A percentile compares a stretch with the other conserved stretches of the same genome.
Evolutionary conservation across 2,113 vertebrate species (phyloP).

Genomic region (Talpa occidentalis): DNA sequence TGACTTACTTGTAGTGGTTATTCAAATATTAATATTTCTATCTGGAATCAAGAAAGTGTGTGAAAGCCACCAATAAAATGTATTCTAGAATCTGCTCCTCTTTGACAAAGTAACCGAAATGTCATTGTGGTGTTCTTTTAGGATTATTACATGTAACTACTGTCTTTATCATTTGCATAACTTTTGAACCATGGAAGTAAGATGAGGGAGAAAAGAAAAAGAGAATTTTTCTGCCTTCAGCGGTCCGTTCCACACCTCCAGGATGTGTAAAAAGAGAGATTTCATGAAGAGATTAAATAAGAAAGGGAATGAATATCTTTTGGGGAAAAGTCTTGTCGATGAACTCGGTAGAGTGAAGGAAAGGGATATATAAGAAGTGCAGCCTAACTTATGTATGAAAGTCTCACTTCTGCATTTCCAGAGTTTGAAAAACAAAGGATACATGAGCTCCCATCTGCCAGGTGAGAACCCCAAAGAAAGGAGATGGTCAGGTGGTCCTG

Average conservation of each 20-base stretch:
- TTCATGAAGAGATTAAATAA: neutral
- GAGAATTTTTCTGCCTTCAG: neutral
- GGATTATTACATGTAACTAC: neutral
- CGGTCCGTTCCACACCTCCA: neutral
- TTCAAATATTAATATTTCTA: constrained; percentile 38
- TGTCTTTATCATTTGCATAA: neutral
- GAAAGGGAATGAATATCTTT: neutral
- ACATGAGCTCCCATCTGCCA: neutral
- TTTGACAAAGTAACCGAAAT: constrained; percentile 22
- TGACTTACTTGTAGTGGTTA: neutral
- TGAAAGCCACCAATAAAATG: neutral
- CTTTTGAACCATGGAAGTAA: neutral
- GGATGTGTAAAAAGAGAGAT: neutral
- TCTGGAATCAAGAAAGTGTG: neutral
- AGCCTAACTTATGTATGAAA: neutral
- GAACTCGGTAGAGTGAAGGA: neutral
- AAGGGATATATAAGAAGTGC: too few species aligned
- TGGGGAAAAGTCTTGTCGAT: neutral
- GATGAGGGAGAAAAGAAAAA: neutral
- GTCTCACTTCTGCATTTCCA: neutral
- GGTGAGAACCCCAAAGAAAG: neutral
- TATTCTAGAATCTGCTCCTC: constrained; percentile 7
- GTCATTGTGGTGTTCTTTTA: neutral
- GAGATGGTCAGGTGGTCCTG: neutral
- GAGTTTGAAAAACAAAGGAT: neutral